Evolutionary conservation across 2,888 invertebrate species (phyloP).

Genomic region (Amiota communis): DNA sequence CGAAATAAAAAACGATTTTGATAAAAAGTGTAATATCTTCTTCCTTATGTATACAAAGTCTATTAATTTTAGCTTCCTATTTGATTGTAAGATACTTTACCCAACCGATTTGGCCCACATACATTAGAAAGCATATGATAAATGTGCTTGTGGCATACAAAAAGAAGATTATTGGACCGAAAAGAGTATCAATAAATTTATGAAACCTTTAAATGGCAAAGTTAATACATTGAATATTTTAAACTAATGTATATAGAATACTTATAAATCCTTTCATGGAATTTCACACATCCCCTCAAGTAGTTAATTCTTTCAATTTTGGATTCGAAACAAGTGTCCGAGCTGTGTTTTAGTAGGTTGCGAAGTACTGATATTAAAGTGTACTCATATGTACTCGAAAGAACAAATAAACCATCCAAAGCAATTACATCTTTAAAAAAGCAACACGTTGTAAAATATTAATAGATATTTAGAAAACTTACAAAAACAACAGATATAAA

Average conservation of each 20-base stretch:
- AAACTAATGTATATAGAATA: not conserved
- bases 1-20: not conserved
- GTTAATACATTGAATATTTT: not conserved
- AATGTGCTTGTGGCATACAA: not conserved
- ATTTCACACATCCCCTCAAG: not conserved
- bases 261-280: not conserved
- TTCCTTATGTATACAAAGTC: too few species aligned
- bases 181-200: not conserved
- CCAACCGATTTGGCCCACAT: not conserved
- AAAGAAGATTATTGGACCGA: not conserved
- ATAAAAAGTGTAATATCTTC: too few species aligned
- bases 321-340: not conserved
- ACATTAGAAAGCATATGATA: not conserved
- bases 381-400: not conserved
- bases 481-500: not conserved
- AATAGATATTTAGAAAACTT: not conserved
- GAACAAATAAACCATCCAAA: slow-evolving; percentile 1
- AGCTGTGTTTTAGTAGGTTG: not conserved
- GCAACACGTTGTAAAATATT: not conserved
- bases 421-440: not conserved
- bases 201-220: not conserved
- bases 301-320: not conserved
- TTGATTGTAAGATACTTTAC: not conserved
- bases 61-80: too few species aligned
- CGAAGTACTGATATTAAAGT: not conserved